Conservation (phyloP, 2,888 invertebrate genomes). For the Tinea semifulvella region DNA sequence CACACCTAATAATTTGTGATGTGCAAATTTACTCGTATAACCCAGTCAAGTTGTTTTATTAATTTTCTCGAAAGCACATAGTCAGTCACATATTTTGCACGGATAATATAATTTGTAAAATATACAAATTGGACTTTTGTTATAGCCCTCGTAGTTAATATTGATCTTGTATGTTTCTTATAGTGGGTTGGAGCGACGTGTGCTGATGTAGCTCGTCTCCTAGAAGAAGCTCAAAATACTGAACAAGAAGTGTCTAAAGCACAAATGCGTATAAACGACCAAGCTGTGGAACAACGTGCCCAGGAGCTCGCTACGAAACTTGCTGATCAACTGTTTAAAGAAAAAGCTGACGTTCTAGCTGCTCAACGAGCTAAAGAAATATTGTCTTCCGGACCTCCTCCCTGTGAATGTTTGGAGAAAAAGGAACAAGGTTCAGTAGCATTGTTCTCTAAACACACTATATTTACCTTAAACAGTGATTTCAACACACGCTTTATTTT, state of each 20-base stretch:
- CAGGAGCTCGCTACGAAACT: slow-evolving; percentile 38
- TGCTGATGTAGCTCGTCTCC: slow-evolving; percentile 30
- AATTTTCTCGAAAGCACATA: too few relatives aligned
- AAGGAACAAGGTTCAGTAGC: slow-evolving; percentile 2
- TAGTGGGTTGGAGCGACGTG: slow-evolving; percentile 51
- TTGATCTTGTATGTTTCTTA: not conserved
- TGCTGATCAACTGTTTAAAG: slow-evolving; percentile 41
- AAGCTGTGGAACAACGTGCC: slow-evolving; percentile 37
- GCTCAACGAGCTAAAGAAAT: slow-evolving; percentile 32
- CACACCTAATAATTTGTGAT: too few relatives aligned
- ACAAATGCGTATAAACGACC: slow-evolving; percentile 29
- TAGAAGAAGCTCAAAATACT: slow-evolving; percentile 21
- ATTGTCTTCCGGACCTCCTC: slow-evolving; percentile 29
- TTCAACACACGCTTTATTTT: not conserved
- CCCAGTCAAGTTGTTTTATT: too few relatives aligned
- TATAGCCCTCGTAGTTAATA: too few relatives aligned
- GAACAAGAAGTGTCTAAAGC: slow-evolving; percentile 21
- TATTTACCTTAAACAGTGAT: not conserved
- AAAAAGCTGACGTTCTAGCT: slow-evolving; percentile 28
- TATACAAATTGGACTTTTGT: too few relatives aligned
- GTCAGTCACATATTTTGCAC: too few relatives aligned
- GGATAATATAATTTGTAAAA: too few relatives aligned
- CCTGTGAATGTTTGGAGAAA: slow-evolving; percentile 26
- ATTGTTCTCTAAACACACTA: not conserved
- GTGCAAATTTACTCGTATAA: too few relatives aligned